Percentiles rank a stretch among this genome's conserved stretches.
Conservation (phyloP, 1,140 invertebrate species). For the Drosophila quadrilineata region DNA sequence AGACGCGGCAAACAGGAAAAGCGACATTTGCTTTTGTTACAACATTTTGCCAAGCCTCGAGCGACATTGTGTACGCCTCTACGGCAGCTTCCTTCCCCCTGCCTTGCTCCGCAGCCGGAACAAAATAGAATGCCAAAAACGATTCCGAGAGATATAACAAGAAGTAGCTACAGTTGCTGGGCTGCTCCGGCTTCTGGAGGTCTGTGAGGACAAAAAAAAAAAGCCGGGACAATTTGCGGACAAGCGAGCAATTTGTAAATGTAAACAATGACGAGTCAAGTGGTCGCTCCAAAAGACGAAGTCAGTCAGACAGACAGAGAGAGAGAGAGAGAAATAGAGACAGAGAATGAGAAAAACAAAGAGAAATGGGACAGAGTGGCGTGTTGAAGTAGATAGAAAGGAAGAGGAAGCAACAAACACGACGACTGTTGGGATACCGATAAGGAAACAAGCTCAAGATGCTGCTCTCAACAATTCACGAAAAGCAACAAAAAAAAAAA, state of each 20-base stretch:
- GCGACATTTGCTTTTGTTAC: conserved; percentile 74
- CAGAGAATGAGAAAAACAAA: conserved; percentile 2
- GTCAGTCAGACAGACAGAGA: conserved; percentile 7
- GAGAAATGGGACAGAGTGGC: no score
- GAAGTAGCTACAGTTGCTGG: neutral
- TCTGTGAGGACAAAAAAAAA: conserved; percentile 39
- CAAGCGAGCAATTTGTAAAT: conserved; percentile 79
- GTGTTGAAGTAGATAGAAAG: no score
- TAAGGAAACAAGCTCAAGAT: conserved; percentile 54
- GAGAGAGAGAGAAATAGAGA: no score
- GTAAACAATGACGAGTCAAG: conserved; percentile 78
- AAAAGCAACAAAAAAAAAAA: conserved; percentile 8
- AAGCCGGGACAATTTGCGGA: conserved; percentile 73
- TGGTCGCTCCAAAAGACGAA: conserved; percentile 43
- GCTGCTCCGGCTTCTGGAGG: neutral
- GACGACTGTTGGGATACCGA: conserved; percentile 54
- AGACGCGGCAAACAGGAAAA: conserved; percentile 67
- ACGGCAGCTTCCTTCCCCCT: neutral
- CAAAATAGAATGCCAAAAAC: conserved; percentile 23
- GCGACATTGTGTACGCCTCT: conserved; percentile 35
- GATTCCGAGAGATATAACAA: conserved; percentile 54
- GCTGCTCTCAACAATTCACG: neutral
- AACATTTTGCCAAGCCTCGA: conserved; percentile 60
- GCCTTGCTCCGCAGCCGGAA: neutral
- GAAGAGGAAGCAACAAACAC: conserved; percentile 34